phyloP scores from a whole-genome alignment of 2,888 invertebrate species.

The Elmis aenea region DNA sequence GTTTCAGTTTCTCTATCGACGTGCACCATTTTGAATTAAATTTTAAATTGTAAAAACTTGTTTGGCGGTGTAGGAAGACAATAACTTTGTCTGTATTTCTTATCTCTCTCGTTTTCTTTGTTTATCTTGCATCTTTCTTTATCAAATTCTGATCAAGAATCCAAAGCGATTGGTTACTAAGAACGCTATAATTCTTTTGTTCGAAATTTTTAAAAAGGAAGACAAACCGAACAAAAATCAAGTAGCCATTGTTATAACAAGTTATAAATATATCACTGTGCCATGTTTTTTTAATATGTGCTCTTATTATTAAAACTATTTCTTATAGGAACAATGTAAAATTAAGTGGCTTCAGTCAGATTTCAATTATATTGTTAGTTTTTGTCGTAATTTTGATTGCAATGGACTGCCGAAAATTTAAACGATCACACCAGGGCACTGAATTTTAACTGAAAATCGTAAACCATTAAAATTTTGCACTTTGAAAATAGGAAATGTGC shows the following conservation, averaged over 20 bases:
- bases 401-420: conserved; percentile 3
- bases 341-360: conserved; percentile 18
- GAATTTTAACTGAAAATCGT: conserved; percentile 6
- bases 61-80: conserved; percentile 32
- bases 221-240: conserved; percentile 19
- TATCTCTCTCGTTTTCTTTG: conserved; percentile 16
- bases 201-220: conserved; percentile 17
- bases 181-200: conserved; percentile 15
- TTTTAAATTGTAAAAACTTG: conserved; percentile 29
- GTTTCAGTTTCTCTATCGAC: no score
- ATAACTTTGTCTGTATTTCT: conserved; percentile 22
- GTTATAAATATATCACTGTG: conserved; percentile 20
- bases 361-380: no score
- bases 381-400: no score
- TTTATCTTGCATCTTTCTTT: conserved; percentile 13
- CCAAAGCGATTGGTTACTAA: conserved; percentile 12
- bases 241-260: conserved; percentile 18
- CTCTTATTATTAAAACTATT: conserved; percentile 20
- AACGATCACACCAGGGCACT: conserved; percentile 1
- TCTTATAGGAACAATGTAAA: conserved; percentile 27
- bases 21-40: conserved; percentile 29
- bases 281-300: conserved; percentile 14
- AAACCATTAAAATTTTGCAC: conserved; percentile 24
- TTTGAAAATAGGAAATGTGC: conserved; percentile 30
- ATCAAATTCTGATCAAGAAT: conserved; percentile 11